Conservation (phyloP, 2,888 invertebrate species). For the Tachystola acroxantha region DNA sequence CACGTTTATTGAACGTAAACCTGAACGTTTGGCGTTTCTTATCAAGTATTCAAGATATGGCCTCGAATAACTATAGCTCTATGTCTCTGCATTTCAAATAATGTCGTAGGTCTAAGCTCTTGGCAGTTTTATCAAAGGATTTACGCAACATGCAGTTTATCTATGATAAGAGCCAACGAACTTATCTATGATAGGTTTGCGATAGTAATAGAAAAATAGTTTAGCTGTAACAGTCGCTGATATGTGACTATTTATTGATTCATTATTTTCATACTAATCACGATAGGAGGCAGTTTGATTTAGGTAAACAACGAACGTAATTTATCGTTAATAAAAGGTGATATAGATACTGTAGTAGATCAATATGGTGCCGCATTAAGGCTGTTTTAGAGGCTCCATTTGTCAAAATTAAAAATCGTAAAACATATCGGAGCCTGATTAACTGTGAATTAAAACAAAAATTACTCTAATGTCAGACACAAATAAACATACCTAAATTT, state of each 20-base stretch:
- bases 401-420: no score
- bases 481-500: no score
- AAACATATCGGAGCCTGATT: no score
- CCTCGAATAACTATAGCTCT: slow-evolving; percentile 19
- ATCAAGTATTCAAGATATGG: slow-evolving; percentile 32
- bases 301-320: no score
- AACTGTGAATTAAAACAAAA: no score
- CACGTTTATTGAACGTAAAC: slow-evolving; percentile 34
- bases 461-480: no score
- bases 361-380: no score
- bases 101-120: slow-evolving; percentile 13
- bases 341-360: no score
- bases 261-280: background rate
- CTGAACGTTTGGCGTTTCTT: slow-evolving; percentile 25
- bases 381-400: no score
- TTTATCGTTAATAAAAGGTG: no score
- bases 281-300: background rate
- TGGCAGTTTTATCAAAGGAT: slow-evolving; percentile 14
- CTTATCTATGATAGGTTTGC: slow-evolving; percentile 9
- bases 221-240: background rate
- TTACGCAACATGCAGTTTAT: slow-evolving; percentile 20
- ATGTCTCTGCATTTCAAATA: slow-evolving; percentile 17
- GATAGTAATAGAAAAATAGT: slow-evolving; percentile 1
- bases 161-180: slow-evolving; percentile 23
- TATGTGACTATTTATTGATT: background rate